These are phyloP conservation scores for Drosophila mimica DNA, from an alignment of 2,888 invertebrate genomes.

Conservation along the genomic window DNA sequence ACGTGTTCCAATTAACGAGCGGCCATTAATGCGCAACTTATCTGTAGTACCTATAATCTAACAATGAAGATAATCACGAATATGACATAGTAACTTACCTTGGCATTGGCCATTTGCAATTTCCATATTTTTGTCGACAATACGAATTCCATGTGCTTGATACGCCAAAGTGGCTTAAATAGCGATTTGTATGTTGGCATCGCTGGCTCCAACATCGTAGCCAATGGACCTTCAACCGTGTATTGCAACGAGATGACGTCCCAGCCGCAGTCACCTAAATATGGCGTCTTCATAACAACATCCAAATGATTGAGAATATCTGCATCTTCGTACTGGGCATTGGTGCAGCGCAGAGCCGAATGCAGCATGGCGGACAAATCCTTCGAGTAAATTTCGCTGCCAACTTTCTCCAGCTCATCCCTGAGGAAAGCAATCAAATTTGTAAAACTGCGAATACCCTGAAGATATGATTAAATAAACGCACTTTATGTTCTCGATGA, in stretches of 20 bases:
- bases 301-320: conserved; percentile 95
- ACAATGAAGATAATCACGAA: neutral
- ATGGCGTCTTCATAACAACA: conserved; percentile 88
- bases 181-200: conserved; percentile 84
- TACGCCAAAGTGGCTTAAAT: conserved; percentile 84
- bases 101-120: conserved; percentile 84
- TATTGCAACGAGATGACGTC: conserved; percentile 84
- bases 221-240: conserved; percentile 84
- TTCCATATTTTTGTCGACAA: conserved; percentile 85
- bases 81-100: conserved; percentile 73
- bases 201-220: conserved; percentile 84
- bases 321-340: conserved; percentile 96
- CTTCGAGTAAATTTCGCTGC: conserved; percentile 93
- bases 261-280: conserved; percentile 84
- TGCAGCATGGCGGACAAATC: conserved; percentile 94
- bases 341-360: conserved; percentile 94
- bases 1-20: neutral
- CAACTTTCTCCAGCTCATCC: conserved; percentile 94
- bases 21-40: neutral
- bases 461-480: conserved; percentile 10
- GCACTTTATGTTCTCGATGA: conserved; percentile 96
- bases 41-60: neutral
- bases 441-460: neutral
- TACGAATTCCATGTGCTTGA: conserved; percentile 85
- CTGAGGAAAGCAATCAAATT: conserved; percentile 85